Evolutionary conservation across 1,140 invertebrate species (phyloP).

Genomic region (Drosophila nannoptera): DNA sequence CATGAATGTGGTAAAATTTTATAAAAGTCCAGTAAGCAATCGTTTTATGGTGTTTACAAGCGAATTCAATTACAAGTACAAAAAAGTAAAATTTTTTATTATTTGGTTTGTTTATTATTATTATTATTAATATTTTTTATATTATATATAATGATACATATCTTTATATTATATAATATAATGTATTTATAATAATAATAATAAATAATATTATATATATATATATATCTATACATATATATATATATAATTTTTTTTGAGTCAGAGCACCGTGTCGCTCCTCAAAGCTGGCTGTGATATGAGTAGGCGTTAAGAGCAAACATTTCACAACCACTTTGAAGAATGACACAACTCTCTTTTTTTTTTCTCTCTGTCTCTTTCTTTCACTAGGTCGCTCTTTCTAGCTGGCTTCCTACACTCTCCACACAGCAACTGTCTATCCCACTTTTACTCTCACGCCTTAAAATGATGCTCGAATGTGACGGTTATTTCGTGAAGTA

Average conservation of each 20-base stretch:
- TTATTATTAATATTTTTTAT: conserved; percentile 5
- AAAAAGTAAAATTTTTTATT: no score
- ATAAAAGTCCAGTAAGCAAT: not conserved
- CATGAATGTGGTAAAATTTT: conserved; percentile 61
- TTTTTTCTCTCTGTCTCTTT: not conserved
- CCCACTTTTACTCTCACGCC: not conserved
- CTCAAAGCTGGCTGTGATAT: conserved; percentile 94
- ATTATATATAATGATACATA: not conserved
- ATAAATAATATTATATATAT: not conserved
- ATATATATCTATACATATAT: not conserved
- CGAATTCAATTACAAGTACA: no score
- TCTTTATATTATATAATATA: not conserved
- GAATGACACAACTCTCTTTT: conserved; percentile 74
- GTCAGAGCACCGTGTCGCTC: conserved; percentile 82
- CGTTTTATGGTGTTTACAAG: no score
- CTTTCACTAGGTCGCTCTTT: not conserved
- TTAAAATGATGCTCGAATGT: conserved; percentile 1
- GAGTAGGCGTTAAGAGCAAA: conserved; percentile 81
- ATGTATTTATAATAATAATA: not conserved
- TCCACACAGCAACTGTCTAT: not conserved
- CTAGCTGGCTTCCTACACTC: conserved; percentile 5
- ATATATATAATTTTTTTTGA: conserved; percentile 15
- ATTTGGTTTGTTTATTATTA: conserved; percentile 1
- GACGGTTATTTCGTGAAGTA: conserved; percentile 19
- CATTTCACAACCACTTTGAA: conserved; percentile 91